Evolutionary conservation across 2,113 vertebrate genomes (phyloP).

Genomic region (Aspidoscelis tigris): DNA sequence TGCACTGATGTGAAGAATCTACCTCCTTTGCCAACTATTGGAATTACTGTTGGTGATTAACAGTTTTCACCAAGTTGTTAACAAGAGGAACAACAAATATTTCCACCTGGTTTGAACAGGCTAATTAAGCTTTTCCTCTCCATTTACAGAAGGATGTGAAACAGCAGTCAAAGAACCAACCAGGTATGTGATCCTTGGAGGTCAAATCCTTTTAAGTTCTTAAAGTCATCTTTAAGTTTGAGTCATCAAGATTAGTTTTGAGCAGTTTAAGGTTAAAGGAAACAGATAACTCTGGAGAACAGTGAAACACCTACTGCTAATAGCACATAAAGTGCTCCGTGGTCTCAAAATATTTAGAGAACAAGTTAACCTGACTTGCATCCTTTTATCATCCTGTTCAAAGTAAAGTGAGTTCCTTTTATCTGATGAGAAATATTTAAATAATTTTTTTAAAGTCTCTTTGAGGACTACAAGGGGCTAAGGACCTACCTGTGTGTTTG

Average conservation of each 20-base stretch:
- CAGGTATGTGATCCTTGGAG: slow-evolving; percentile 64
- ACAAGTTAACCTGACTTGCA: slow-evolving; percentile 33
- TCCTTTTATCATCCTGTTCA: slow-evolving; percentile 36
- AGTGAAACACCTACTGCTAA: slow-evolving; percentile 18
- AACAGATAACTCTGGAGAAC: slow-evolving; percentile 37
- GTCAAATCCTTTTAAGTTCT: slow-evolving; percentile 68
- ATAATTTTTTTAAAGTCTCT: not conserved
- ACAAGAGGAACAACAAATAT: slow-evolving; percentile 66
- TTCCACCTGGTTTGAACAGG: slow-evolving; percentile 61
- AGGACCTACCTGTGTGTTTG: slow-evolving; percentile 13
- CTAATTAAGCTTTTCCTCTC: slow-evolving; percentile 71
- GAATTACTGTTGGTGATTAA: slow-evolving; percentile 47
- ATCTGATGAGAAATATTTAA: slow-evolving; percentile 4
- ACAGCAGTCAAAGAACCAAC: slow-evolving; percentile 66
- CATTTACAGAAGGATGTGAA: slow-evolving; percentile 69
- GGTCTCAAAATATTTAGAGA: slow-evolving; percentile 36
- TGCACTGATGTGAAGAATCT: slow-evolving; percentile 3
- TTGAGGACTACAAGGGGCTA: slow-evolving; percentile 5
- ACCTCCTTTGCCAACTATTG: not conserved
- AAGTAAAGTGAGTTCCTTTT: slow-evolving; percentile 23
- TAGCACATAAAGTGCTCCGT: slow-evolving; percentile 10
- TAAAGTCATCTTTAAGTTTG: slow-evolving; percentile 66
- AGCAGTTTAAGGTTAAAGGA: slow-evolving; percentile 69
- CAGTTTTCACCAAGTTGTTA: slow-evolving; percentile 62
- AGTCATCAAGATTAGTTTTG: slow-evolving; percentile 73